Percentiles rank a stretch among this genome's conserved stretches.
These are phyloP conservation scores for Chionodraco myersi DNA, from an alignment of 2,113 vertebrate genomes.

Conservation along the genomic window DNA sequence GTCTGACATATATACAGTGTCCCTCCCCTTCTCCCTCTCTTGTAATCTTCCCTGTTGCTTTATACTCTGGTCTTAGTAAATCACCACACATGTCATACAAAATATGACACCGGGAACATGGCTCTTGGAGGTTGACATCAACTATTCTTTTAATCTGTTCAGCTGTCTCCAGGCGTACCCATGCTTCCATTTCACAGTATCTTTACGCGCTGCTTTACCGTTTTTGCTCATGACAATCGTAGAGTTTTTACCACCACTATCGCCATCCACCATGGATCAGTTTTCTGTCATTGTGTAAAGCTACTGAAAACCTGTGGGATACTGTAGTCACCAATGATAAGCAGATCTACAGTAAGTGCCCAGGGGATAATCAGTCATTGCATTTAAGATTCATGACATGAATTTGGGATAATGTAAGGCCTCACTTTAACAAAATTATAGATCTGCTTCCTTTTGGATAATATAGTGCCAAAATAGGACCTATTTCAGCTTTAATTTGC, in stretches of 20 bases:
- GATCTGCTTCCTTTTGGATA: no score
- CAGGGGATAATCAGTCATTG: background rate
- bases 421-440: no score
- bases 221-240: background rate
- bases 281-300: background rate
- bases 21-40: background rate
- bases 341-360: background rate
- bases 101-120: slow-evolving; percentile 21
- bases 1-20: slow-evolving; percentile 31
- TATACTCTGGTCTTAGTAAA: slow-evolving; percentile 19
- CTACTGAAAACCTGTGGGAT: slow-evolving; percentile 3
- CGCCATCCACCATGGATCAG: background rate
- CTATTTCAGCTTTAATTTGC: no score
- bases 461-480: no score
- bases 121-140: slow-evolving; percentile 7
- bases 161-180: background rate
- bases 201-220: background rate
- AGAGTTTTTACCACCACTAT: no score
- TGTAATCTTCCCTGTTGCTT: slow-evolving; percentile 28
- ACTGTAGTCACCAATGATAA: background rate
- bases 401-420: no score
- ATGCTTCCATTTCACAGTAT: background rate
- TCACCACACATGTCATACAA: slow-evolving; percentile 10
- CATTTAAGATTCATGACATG: background rate
- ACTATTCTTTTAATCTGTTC: slow-evolving; percentile 31